These are phyloP conservation scores for Sciurus carolinensis DNA, from an alignment of 2,797 vertebrate species.

Conservation along the genomic window DNA sequence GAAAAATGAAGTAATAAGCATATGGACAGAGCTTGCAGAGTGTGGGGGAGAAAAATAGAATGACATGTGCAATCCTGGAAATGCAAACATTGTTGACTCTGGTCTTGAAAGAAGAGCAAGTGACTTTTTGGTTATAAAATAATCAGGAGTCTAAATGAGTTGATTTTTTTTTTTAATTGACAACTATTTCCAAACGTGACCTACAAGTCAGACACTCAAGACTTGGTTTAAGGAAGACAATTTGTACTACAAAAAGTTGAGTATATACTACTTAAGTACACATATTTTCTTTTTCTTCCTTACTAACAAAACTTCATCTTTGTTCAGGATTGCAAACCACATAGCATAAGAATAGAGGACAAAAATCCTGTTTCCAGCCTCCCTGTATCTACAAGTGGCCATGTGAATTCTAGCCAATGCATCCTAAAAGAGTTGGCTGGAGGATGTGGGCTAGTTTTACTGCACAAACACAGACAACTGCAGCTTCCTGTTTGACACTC, in stretches of 20 bases:
- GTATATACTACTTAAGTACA: not conserved
- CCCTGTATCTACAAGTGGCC: not conserved
- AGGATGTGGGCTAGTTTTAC: not conserved
- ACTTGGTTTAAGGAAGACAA: not conserved
- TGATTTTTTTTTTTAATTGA: not conserved
- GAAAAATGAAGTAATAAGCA: not conserved
- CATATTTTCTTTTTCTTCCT: conserved; percentile 14
- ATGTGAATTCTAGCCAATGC: not conserved
- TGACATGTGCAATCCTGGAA: not conserved
- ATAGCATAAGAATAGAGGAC: not conserved
- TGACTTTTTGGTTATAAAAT: not conserved
- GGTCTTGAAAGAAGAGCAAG: not conserved
- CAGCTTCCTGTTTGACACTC: not conserved
- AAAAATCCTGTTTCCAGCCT: not conserved
- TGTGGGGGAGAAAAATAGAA: not conserved
- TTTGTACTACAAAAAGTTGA: not conserved
- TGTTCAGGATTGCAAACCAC: not conserved
- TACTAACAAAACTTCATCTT: not conserved
- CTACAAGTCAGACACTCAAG: not conserved
- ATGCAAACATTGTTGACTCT: not conserved
- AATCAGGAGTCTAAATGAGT: not conserved
- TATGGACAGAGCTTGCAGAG: not conserved
- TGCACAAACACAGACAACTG: too few species aligned
- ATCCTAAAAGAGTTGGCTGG: not conserved
- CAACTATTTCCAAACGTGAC: not conserved